Percentiles rank a stretch among this genome's conserved stretches.
Evolutionary conservation across 2,888 invertebrate species (phyloP).

Genomic region (Morpho achilles): DNA sequence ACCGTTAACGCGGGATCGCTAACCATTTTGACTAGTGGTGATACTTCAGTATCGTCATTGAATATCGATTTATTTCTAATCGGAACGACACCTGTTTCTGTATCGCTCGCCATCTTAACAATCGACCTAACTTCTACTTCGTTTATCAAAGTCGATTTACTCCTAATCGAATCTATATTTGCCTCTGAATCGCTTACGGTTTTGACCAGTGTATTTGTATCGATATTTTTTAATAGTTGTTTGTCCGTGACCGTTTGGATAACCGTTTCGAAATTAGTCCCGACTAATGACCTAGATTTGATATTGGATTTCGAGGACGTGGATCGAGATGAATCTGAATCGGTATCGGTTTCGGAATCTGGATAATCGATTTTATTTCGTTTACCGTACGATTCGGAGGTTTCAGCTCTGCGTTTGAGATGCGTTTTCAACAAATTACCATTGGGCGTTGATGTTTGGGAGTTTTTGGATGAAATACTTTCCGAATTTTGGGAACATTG

Average conservation of each 20-base stretch:
- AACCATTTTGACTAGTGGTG: slow-evolving; percentile 54
- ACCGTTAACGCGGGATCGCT: slow-evolving; percentile 64
- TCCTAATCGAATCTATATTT: background rate
- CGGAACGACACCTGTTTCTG: slow-evolving; percentile 31
- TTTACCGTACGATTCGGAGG: slow-evolving; percentile 45
- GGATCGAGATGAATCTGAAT: slow-evolving; percentile 6
- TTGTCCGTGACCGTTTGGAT: too few relatives aligned
- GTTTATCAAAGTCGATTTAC: background rate
- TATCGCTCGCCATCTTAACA: slow-evolving; percentile 25
- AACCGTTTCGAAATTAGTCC: background rate
- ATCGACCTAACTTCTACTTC: background rate
- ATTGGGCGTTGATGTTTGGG: slow-evolving; percentile 4
- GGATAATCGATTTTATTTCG: slow-evolving; percentile 39
- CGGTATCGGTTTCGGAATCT: slow-evolving; percentile 37
- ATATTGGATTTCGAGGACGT: background rate
- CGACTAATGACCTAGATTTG: background rate
- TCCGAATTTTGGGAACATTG: slow-evolving; percentile 6
- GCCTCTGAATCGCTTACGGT: background rate
- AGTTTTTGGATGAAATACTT: slow-evolving; percentile 1
- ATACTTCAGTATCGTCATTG: slow-evolving; percentile 32
- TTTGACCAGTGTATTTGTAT: background rate
- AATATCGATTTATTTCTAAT: slow-evolving; percentile 14
- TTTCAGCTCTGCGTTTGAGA: slow-evolving; percentile 43
- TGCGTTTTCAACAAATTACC: slow-evolving; percentile 1
- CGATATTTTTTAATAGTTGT: too few relatives aligned